Evolutionary conservation across 1,140 invertebrate genomes (phyloP), one percentile per base, ranked within the genome.

Genomic region (Lutraria rhynchaena): DNA sequence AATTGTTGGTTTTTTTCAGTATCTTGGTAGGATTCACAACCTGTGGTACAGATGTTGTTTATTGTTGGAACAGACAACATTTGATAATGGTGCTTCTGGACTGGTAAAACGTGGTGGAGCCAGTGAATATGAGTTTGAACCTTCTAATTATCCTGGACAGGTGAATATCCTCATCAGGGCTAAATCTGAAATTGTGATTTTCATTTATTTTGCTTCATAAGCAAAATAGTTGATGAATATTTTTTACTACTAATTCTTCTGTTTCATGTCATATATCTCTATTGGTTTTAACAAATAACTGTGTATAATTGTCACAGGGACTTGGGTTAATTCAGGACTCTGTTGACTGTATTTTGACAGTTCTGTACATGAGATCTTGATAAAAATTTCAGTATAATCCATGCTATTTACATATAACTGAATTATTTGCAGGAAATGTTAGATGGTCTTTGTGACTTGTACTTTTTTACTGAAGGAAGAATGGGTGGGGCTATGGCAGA

Each of bases 401-500:
- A 55, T 11, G 4, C 5, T 55, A 7, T 9, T 11, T 19, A 55
- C 7, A 9, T 46, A 11, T 65, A 1, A 3, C 1, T 29, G n/a
- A n/a, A n/a, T n/a, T n/a, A n/a, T 41, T 41, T 41, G 19, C 24
- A 96, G 91, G 96, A 98, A 89, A 94, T 96, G 0, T 88, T 97
- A 33, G 96, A 97, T 87, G 88, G 91, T 1, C 91, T 99, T 0
- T 96, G 95, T 49, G 96, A 98, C 82, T 95, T 99, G 94, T 99
- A 99, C 88, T 95, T 95, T 95, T 7, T 92, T 96, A 24, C 93
- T 99, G 31, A 95, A 96, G 90, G 98, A 99, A 91, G 98, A 99
- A 90, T 98, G 97, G 97, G 96, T 96, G 1, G 98, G 97, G 0
- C 90, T 99, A 3, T 99, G 98, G 98, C 96, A 97, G 85, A 97